phyloP scores from a whole-genome alignment of 2,888 invertebrate species.

The Cryptophagus acutangulus region DNA sequence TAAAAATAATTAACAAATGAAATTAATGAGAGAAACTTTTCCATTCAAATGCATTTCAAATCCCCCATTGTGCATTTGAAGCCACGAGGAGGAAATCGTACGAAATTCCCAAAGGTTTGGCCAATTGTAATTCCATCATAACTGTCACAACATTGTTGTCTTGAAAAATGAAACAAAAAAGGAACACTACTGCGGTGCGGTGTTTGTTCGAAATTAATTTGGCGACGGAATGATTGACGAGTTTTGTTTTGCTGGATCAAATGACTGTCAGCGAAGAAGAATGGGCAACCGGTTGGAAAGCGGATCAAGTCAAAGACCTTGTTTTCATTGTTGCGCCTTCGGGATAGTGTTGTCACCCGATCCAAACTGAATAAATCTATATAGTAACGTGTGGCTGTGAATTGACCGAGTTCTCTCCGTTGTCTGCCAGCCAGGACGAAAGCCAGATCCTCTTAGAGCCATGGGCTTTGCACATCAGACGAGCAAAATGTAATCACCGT shows the following conservation, averaged over 20 bases:
- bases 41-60: too few relatives aligned
- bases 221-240: conserved; percentile 24
- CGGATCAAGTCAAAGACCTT: conserved; percentile 24
- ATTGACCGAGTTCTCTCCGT: conserved; percentile 34
- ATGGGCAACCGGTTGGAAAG: conserved; percentile 11
- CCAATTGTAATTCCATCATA: too few relatives aligned
- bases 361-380: conserved; percentile 27
- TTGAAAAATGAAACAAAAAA: too few relatives aligned
- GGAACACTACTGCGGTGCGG: too few relatives aligned
- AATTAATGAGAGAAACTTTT: too few relatives aligned
- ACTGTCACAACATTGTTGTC: too few relatives aligned
- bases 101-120: too few relatives aligned
- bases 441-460: conserved; percentile 36
- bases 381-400: conserved; percentile 14
- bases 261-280: conserved; percentile 22
- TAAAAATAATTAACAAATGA: too few relatives aligned
- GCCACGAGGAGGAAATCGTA: too few relatives aligned
- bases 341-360: conserved; percentile 25
- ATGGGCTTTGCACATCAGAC: conserved; percentile 40
- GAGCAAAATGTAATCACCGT: conserved; percentile 39
- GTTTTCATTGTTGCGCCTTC: conserved; percentile 31
- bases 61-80: too few relatives aligned
- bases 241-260: conserved; percentile 27
- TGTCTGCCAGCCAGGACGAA: too few relatives aligned
- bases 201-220: conserved; percentile 24